Evolutionary conservation across 2,888 invertebrate genomes (phyloP).

Genomic region (Drosophila borealis): DNA sequence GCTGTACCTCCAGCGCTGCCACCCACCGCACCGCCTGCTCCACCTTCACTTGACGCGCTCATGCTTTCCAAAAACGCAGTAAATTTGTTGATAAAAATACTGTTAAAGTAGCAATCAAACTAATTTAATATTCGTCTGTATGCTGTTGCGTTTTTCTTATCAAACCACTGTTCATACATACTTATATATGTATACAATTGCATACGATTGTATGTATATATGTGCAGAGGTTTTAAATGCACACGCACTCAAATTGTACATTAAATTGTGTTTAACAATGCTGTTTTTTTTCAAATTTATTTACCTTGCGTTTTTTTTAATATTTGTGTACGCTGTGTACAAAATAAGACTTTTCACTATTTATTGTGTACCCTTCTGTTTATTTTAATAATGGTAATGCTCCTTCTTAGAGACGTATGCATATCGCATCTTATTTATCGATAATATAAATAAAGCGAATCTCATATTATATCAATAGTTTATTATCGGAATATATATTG

Average conservation of each 20-base stretch:
- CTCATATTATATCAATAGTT: background rate
- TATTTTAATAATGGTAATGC: constrained; percentile 42
- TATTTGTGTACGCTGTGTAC: constrained; percentile 8
- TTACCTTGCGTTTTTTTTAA: constrained; percentile 20
- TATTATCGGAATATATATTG: constrained; percentile 8
- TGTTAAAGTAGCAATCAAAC: constrained; percentile 31
- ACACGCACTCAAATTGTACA: constrained; percentile 7
- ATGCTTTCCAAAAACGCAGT: constrained; percentile 74
- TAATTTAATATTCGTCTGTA: constrained; percentile 9
- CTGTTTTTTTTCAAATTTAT: constrained; percentile 5
- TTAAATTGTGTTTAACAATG: background rate
- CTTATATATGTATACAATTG: constrained; percentile 18
- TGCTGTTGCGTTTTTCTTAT: constrained; percentile 59
- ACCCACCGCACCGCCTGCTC: constrained; percentile 68
- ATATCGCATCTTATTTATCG: constrained; percentile 30
- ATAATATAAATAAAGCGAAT: constrained; percentile 8
- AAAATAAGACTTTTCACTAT: constrained; percentile 22
- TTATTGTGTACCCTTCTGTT: constrained; percentile 44
- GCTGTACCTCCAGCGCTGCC: constrained; percentile 73
- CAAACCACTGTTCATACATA: constrained; percentile 26
- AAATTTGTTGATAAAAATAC: constrained; percentile 71
- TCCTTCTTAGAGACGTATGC: constrained; percentile 32
- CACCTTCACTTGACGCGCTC: constrained; percentile 77
- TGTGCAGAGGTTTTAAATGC: background rate
- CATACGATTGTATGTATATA: constrained; percentile 17